A percentile compares a stretch with the other conserved stretches of the same genome.
These are phyloP conservation scores for Hedya salicella DNA, from an alignment of 2,888 invertebrate species.

Conservation along the genomic window DNA sequence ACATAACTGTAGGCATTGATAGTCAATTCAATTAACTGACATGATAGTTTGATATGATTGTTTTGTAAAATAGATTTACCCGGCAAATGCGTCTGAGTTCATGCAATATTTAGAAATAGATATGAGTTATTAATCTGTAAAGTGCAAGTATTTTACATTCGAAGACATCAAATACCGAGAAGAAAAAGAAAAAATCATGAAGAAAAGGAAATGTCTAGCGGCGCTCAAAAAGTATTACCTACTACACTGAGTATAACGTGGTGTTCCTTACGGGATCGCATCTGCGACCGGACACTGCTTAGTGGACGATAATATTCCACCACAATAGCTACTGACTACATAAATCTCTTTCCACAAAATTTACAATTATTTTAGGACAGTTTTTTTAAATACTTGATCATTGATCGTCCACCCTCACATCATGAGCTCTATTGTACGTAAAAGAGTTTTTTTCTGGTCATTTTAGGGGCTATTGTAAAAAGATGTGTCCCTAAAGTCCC, in stretches of 20 bases:
- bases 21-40: no score
- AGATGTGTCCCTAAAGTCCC: slow-evolving; percentile 74
- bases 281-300: slow-evolving; percentile 79
- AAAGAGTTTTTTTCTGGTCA: slow-evolving; percentile 80
- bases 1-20: no score
- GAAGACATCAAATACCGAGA: background rate
- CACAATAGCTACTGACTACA: slow-evolving; percentile 79
- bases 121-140: no score
- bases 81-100: no score
- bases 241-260: no score
- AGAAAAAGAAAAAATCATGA: background rate
- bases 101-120: no score
- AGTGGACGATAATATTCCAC: slow-evolving; percentile 62
- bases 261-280: slow-evolving; percentile 62
- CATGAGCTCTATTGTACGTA: slow-evolving; percentile 70
- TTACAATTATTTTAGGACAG: slow-evolving; percentile 78
- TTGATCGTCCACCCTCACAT: slow-evolving; percentile 82
- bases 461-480: slow-evolving; percentile 80
- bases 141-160: background rate
- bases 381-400: slow-evolving; percentile 67
- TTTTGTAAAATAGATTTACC: no score
- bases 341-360: slow-evolving; percentile 80
- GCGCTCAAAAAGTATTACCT: slow-evolving; percentile 47
- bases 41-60: no score
- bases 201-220: background rate